A percentile compares a stretch with the other conserved stretches of the same genome.
These are phyloP conservation scores for Cephus sareptanus DNA, from an alignment of 2,888 invertebrate species.

Conservation along the genomic window DNA sequence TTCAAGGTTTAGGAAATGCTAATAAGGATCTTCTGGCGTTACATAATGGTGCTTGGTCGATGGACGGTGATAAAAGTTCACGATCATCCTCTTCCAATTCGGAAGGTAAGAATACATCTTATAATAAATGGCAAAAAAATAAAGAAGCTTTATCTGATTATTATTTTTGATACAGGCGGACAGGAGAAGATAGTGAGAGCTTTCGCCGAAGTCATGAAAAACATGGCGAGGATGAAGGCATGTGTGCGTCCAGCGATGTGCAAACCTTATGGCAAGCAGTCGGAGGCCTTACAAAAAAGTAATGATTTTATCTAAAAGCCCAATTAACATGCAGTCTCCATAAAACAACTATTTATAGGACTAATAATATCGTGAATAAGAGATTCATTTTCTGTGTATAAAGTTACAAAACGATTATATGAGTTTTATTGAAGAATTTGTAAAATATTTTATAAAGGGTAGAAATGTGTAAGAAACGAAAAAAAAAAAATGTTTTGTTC, in stretches of 20 bases:
- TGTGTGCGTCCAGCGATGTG: slow-evolving; percentile 91
- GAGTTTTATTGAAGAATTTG: too few relatives aligned
- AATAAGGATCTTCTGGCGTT: slow-evolving; percentile 76
- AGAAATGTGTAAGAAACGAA: too few relatives aligned
- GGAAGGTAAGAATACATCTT: slow-evolving; percentile 53
- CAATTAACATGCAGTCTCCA: too few relatives aligned
- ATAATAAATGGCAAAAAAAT: slow-evolving; percentile 1
- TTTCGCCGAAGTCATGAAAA: slow-evolving; percentile 87
- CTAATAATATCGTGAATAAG: too few relatives aligned
- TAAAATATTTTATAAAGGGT: too few relatives aligned
- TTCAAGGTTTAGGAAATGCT: slow-evolving; percentile 54
- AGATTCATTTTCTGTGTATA: too few relatives aligned
- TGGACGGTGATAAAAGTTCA: slow-evolving; percentile 54
- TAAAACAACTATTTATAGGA: too few relatives aligned
- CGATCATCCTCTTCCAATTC: slow-evolving; percentile 56
- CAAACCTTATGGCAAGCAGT: slow-evolving; percentile 91
- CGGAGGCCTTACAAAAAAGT: slow-evolving; percentile 90
- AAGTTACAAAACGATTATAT: too few relatives aligned
- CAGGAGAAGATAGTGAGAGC: slow-evolving; percentile 89
- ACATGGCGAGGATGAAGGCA: slow-evolving; percentile 89
- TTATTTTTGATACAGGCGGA: slow-evolving; percentile 66
- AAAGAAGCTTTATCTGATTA: not conserved
- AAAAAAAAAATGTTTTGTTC: too few relatives aligned
- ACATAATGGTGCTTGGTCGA: slow-evolving; percentile 76
- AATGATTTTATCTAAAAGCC: slow-evolving; percentile 49